Conservation (phyloP, 1,140 invertebrate genomes). For the Steinernema feltiae region DNA sequence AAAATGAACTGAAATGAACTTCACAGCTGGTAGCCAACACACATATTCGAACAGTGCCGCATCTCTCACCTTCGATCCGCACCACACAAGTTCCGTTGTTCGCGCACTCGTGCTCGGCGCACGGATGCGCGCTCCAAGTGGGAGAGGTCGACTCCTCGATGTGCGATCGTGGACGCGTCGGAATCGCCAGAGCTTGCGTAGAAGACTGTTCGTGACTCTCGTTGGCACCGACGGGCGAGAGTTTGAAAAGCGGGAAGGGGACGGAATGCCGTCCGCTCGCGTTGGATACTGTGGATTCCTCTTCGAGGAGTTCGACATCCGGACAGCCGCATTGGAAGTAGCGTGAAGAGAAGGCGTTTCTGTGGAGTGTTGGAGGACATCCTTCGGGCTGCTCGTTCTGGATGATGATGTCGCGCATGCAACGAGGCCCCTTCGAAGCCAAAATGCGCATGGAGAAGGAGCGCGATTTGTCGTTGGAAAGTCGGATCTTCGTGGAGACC, state of each 20-base stretch:
- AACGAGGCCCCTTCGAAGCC: slow-evolving; percentile 36
- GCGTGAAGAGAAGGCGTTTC: slow-evolving; percentile 28
- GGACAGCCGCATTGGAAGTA: slow-evolving; percentile 43
- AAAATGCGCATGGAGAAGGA: slow-evolving; percentile 35
- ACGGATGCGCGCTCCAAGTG: slow-evolving; percentile 20
- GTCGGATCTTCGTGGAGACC: slow-evolving; percentile 16
- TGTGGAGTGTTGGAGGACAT: slow-evolving; percentile 41
- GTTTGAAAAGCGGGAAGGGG: slow-evolving; percentile 12
- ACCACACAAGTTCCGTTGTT: slow-evolving; percentile 42
- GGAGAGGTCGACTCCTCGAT: slow-evolving; percentile 17
- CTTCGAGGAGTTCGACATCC: slow-evolving; percentile 5
- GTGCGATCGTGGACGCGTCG: not conserved
- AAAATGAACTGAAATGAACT: too few relatives aligned
- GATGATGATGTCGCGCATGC: slow-evolving; percentile 35
- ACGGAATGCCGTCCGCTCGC: not conserved
- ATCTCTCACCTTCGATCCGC: slow-evolving; percentile 24
- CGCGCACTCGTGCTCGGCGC: slow-evolving; percentile 32
- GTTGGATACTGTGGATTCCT: not conserved
- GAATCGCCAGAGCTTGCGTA: not conserved
- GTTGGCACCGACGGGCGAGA: not conserved
- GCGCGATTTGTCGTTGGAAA: slow-evolving; percentile 15
- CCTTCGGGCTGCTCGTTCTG: slow-evolving; percentile 33
- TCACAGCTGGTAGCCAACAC: too few relatives aligned
- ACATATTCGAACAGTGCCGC: too few relatives aligned
- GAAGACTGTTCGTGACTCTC: not conserved